Conservation (phyloP, 1,140 invertebrate genomes). For the Ips nitidus region DNA sequence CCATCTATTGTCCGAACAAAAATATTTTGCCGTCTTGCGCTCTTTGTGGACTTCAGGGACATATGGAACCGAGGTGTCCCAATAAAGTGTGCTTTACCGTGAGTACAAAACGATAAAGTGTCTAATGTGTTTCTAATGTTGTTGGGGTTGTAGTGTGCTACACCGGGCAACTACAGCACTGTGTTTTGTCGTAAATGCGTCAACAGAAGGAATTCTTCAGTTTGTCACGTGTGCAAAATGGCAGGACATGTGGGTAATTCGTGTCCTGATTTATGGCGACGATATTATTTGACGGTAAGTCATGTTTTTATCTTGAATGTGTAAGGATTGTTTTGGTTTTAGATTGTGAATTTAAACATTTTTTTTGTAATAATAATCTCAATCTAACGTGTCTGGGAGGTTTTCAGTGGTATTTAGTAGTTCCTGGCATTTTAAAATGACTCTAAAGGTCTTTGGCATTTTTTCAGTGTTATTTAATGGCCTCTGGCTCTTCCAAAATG, state of each 20-base stretch:
- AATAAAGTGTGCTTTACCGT: conserved; percentile 68
- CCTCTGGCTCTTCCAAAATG: no score
- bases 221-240: conserved; percentile 62
- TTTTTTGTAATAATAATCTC: no score
- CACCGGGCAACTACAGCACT: conserved; percentile 57
- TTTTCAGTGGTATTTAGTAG: no score
- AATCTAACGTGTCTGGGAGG: no score
- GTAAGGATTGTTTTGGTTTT: neutral
- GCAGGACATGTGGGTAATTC: conserved; percentile 58
- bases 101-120: conserved; percentile 40
- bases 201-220: conserved; percentile 52
- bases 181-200: conserved; percentile 65
- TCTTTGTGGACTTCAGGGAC: conserved; percentile 64
- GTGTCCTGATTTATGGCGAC: conserved; percentile 70
- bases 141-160: conserved; percentile 61
- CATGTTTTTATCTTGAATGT: neutral
- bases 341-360: no score
- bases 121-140: neutral
- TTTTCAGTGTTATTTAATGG: no score
- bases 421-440: no score
- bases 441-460: no score
- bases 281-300: conserved; percentile 67
- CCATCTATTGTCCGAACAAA: conserved; percentile 56
- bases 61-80: conserved; percentile 63
- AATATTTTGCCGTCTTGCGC: conserved; percentile 56